Base-by-base conservation (phyloP, 2,888 invertebrate genomes). In the Sesia apiformis region DNA sequence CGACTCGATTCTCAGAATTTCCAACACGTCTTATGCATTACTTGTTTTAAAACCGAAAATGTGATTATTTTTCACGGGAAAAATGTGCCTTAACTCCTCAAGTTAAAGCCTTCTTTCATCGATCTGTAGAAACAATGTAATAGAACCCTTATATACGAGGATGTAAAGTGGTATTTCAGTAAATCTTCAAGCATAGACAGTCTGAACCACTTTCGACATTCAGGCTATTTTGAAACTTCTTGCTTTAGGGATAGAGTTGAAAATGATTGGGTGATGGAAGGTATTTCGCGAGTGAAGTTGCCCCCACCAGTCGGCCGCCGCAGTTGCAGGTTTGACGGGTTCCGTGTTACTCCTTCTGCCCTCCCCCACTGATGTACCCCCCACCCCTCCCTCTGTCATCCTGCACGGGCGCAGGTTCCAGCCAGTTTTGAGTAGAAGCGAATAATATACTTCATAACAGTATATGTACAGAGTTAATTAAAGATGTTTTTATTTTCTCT, bases 291-390 rank as follows among this genome's bases (percentile, higher is more conserved):
- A 83, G 77, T 72, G 66, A 50, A 39, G 50, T 50, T 50, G 38
- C 38, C 46, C 46, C 46, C 8, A 4, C 71, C 71, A 65, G 70
- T 39, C 66, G 76, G 74, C 69, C 74, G 67, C 71, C 71, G 71
- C 73, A 73, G 75, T 68, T 77, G 81, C 84, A 82, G 80, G 86
- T 85, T 75, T 74, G 84, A 85, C 87, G 72, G 87, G 87, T 84
- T 87, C 87, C 81, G 87, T 87, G 86, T 87, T 87, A 87, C 87
- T 64, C 86, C 38, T 8, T 4, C 51, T 40, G 52, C 62, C 55
- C 60, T 63, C 58, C 63, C 66, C 71, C 69, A 67, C 70, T 63
- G 58, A 60, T 64, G 56, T 65, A 53, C 55, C 52, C 53, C 56
- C 55, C n/a, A n/a, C n/a, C n/a, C n/a, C n/a, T n/a, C n/a, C 63